Evolutionary conservation across 2,113 vertebrate genomes (phyloP).

Genomic region (Phrynosoma blainvillii): DNA sequence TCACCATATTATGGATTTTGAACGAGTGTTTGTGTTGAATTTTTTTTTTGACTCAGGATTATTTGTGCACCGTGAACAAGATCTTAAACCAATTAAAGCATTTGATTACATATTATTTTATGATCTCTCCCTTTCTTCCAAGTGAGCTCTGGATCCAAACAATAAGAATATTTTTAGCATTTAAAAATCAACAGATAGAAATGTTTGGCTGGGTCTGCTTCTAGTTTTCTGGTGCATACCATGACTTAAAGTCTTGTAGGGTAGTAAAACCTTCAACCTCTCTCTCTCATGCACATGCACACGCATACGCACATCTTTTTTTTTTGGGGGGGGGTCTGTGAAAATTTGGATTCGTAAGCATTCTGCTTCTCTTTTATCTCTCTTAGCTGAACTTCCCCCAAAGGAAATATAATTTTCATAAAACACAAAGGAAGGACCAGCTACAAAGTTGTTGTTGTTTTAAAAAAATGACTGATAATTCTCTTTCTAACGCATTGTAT

Average conservation of each 20-base stretch:
- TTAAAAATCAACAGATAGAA: conserved; percentile 64
- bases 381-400: conserved; percentile 66
- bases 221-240: conserved; percentile 50
- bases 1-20: background rate
- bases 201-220: conserved; percentile 60
- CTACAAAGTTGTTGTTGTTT: conserved; percentile 53
- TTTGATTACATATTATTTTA: conserved; percentile 50
- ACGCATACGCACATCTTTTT: conserved; percentile 11
- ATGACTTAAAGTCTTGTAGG: conserved; percentile 54
- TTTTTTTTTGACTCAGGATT: conserved; percentile 54
- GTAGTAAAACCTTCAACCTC: conserved; percentile 56
- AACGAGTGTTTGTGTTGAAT: background rate
- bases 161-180: conserved; percentile 29
- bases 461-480: conserved; percentile 57
- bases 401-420: conserved; percentile 75
- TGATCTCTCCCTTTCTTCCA: conserved; percentile 51
- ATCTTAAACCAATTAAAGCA: conserved; percentile 49
- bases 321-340: background rate
- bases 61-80: background rate
- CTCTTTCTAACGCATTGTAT: conserved; percentile 32
- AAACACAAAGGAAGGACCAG: conserved; percentile 73
- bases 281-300: conserved; percentile 11
- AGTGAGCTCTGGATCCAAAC: conserved; percentile 57
- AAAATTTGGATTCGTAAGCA: conserved; percentile 59
- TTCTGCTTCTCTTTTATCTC: conserved; percentile 74